These are phyloP conservation scores for Lagopus leucura DNA, from an alignment of 2,113 vertebrate genomes.

Conservation along the genomic window DNA sequence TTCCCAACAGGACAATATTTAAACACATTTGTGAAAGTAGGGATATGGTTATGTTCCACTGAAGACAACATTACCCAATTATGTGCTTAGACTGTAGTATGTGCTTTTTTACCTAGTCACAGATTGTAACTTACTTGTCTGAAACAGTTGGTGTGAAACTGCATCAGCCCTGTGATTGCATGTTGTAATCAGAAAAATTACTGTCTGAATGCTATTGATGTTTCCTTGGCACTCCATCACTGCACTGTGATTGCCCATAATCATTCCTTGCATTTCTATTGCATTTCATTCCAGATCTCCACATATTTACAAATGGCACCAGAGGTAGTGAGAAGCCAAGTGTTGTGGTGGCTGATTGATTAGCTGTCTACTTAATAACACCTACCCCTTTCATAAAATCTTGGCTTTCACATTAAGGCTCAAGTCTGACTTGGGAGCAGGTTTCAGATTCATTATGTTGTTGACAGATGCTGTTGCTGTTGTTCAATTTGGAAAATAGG, in stretches of 20 bases:
- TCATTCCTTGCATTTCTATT: background rate
- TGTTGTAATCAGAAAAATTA: conserved; percentile 40
- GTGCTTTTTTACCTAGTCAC: background rate
- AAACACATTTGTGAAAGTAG: background rate
- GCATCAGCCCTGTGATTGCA: background rate
- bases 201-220: conserved; percentile 12
- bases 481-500: background rate
- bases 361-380: conserved; percentile 35
- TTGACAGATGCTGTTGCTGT: background rate
- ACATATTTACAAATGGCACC: background rate
- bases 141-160: background rate
- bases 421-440: conserved; percentile 25
- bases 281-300: conserved; percentile 27
- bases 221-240: conserved; percentile 31
- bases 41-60: background rate
- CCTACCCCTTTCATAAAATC: background rate
- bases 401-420: conserved; percentile 12
- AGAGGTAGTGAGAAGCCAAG: background rate
- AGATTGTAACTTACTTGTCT: background rate
- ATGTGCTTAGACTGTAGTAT: background rate
- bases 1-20: background rate
- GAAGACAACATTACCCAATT: background rate
- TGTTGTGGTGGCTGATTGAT: conserved; percentile 45
- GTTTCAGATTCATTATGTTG: background rate
- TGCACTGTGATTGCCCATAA: background rate